These are phyloP conservation scores for Piscicola geometra DNA, from an alignment of 2,888 invertebrate species.

Conservation along the genomic window DNA sequence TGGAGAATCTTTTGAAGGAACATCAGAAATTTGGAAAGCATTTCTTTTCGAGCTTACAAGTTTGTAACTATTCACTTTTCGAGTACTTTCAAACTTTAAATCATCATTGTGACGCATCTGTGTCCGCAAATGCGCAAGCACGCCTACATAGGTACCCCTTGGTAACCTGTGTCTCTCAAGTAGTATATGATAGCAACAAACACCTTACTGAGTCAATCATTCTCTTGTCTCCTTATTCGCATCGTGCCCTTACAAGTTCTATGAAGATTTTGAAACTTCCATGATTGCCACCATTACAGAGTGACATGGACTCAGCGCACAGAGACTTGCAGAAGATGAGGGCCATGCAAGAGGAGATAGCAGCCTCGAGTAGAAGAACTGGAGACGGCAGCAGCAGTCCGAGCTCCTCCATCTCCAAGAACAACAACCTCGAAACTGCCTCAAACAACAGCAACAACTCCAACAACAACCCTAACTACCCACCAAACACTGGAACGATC, in stretches of 20 bases:
- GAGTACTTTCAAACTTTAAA: no score
- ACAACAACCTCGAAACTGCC: not conserved
- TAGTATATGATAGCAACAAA: no score
- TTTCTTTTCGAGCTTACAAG: slow-evolving; percentile 1
- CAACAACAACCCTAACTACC: not conserved
- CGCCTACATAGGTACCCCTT: no score
- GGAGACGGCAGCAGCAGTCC: slow-evolving; percentile 15
- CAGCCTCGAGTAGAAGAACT: not conserved
- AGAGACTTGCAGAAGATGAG: not conserved
- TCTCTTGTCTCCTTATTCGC: no score
- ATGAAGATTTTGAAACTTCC: no score
- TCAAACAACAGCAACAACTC: not conserved
- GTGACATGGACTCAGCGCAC: not conserved
- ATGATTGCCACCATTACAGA: not conserved
- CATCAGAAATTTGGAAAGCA: not conserved
- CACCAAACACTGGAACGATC: not conserved
- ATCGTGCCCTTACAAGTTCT: no score
- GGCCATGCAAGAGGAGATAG: no score
- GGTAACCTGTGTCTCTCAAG: no score
- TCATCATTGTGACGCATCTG: no score
- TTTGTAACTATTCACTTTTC: not conserved
- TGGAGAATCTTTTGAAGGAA: slow-evolving; percentile 1
- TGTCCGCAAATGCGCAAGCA: no score
- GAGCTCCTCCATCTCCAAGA: not conserved
- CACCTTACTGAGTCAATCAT: no score